Conservation (phyloP, 1,140 invertebrate species). For the Zaprionus ornatus region DNA sequence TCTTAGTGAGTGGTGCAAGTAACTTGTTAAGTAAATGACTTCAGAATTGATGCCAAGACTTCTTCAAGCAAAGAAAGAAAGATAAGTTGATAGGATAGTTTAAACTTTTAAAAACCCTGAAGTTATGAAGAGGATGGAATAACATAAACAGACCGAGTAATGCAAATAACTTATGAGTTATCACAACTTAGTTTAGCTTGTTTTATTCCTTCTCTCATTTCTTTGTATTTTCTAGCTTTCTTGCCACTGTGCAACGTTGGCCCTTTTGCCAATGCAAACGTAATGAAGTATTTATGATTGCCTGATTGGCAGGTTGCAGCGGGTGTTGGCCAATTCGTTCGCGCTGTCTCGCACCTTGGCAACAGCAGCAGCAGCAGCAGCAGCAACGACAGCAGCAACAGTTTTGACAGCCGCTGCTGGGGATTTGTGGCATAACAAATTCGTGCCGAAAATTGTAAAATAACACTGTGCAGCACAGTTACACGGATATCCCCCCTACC, state of each 20-base stretch:
- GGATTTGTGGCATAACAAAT: constrained; percentile 80
- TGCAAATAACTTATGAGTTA: neutral
- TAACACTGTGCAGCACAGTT: constrained; percentile 28
- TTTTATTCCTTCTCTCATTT: neutral
- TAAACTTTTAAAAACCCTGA: too few relatives aligned
- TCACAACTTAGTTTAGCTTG: neutral
- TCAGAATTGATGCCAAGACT: neutral
- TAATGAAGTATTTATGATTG: constrained; percentile 79
- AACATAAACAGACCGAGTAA: too few relatives aligned
- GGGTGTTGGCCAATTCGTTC: constrained; percentile 43
- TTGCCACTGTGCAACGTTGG: constrained; percentile 12
- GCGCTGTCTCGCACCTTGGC: constrained; percentile 8
- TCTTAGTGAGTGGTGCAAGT: neutral
- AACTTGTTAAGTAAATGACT: too few relatives aligned
- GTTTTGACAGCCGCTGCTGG: constrained; percentile 71
- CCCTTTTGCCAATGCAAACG: constrained; percentile 26
- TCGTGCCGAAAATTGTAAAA: constrained; percentile 69
- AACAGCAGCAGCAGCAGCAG: constrained; percentile 18
- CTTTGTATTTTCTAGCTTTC: neutral
- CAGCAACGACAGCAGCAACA: constrained; percentile 14
- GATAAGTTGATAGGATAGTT: too few relatives aligned
- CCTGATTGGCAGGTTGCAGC: constrained; percentile 61
- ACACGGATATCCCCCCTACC: neutral
- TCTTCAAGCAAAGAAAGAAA: neutral
- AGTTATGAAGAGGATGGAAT: too few relatives aligned